Evolutionary conservation across 2,113 vertebrate species (phyloP).

Genomic region (Austrofundulus limnaeus): DNA sequence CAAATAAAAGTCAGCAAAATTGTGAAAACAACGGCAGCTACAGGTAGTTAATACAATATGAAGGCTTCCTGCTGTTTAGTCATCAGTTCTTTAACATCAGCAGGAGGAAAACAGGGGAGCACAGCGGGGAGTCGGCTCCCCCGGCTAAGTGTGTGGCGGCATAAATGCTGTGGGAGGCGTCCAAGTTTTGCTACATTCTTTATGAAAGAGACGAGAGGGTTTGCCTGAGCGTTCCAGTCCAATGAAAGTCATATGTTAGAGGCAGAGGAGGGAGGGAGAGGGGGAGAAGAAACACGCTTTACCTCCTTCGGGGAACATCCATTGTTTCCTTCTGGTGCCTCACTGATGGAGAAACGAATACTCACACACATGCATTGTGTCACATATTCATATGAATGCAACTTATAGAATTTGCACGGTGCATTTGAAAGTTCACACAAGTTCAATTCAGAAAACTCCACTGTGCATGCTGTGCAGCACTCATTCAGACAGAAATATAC

Average conservation of each 20-base stretch:
- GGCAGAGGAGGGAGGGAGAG: constrained; percentile 14
- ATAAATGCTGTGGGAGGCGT: constrained; percentile 31
- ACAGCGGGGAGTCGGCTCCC: constrained; percentile 29
- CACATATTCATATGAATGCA: neutral
- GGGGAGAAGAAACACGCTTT: constrained; percentile 52
- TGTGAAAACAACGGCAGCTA: constrained; percentile 57
- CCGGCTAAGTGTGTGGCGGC: constrained; percentile 64
- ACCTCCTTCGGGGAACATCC: constrained; percentile 54
- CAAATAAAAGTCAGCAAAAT: constrained; percentile 61
- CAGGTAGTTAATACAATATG: constrained; percentile 57
- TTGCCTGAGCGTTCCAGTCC: constrained; percentile 53
- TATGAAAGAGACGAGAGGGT: constrained; percentile 15
- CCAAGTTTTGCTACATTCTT: constrained; percentile 45
- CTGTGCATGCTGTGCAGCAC: constrained; percentile 11
- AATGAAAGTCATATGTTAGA: constrained; percentile 58
- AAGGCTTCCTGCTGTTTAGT: constrained; percentile 46
- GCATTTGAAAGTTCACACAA: neutral
- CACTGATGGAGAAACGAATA: constrained; percentile 17
- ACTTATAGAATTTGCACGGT: neutral
- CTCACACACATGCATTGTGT: neutral
- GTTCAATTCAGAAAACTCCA: constrained; percentile 9
- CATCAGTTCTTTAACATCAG: constrained; percentile 58
- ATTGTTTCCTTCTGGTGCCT: constrained; percentile 59
- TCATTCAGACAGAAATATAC: constrained; percentile 17
- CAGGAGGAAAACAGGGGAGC: constrained; percentile 21